These are phyloP conservation scores for Temnothorax nylanderi DNA, from an alignment of 1,140 invertebrate genomes.

Conservation along the genomic window DNA sequence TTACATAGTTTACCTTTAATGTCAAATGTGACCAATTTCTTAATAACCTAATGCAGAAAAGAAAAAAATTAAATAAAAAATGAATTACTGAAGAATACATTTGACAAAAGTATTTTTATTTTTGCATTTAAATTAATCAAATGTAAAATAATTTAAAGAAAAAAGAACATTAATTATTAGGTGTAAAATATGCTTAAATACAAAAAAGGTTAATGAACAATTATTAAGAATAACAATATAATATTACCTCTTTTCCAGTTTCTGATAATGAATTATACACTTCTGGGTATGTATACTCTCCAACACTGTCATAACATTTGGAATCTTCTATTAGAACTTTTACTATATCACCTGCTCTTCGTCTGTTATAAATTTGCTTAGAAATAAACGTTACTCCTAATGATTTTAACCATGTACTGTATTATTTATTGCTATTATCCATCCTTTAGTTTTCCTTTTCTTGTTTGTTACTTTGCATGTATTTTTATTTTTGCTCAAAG, in stretches of 20 bases:
- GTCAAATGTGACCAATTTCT: slow-evolving; percentile 1
- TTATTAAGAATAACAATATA: neutral
- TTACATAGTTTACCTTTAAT: neutral
- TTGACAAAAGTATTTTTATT: neutral
- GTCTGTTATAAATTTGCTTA: slow-evolving; percentile 22
- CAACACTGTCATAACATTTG: slow-evolving; percentile 28
- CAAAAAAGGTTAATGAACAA: neutral
- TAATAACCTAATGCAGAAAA: neutral
- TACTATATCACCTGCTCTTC: slow-evolving; percentile 14
- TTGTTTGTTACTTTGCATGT: neutral
- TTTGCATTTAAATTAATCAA: neutral
- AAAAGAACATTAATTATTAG: neutral
- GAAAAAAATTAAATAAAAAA: neutral
- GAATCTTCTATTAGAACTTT: slow-evolving; percentile 11
- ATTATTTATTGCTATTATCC: neutral
- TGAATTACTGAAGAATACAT: neutral
- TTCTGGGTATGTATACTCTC: neutral
- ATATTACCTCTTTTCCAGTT: neutral
- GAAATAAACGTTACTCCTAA: slow-evolving; percentile 2
- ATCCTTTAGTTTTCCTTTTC: neutral
- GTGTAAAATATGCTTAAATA: neutral
- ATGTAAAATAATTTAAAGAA: neutral
- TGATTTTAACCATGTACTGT: neutral
- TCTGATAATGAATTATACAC: slow-evolving; percentile 1
- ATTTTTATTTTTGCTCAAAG: neutral